These are phyloP conservation scores for Hemitrygon akajei DNA, from an alignment of 2,797 vertebrate species.

Conservation along the genomic window DNA sequence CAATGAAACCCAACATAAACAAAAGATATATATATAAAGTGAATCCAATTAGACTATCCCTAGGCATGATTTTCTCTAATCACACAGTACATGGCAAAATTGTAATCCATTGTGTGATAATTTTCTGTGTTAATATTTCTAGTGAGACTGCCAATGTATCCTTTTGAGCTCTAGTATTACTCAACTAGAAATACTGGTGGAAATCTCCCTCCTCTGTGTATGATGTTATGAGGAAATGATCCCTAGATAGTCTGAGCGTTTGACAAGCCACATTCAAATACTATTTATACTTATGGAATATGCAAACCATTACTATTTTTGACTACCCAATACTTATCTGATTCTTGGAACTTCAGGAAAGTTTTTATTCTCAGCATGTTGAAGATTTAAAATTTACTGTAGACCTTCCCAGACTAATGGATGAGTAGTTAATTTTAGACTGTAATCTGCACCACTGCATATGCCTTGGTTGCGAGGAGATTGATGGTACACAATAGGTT, in stretches of 20 bases:
- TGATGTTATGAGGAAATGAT: background rate
- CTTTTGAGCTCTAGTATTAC: background rate
- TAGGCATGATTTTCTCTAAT: background rate
- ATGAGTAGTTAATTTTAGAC: background rate
- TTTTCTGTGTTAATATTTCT: background rate
- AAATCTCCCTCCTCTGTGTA: constrained; percentile 7
- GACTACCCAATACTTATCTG: background rate
- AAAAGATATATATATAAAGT: background rate
- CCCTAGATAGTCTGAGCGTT: background rate
- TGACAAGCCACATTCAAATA: background rate
- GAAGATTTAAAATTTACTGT: background rate
- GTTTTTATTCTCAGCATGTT: background rate
- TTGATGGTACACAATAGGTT: background rate
- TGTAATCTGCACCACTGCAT: background rate
- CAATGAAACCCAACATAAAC: background rate
- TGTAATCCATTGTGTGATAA: background rate
- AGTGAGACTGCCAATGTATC: constrained; percentile 1
- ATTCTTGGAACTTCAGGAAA: background rate
- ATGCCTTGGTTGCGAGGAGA: background rate
- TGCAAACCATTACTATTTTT: background rate
- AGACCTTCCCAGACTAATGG: background rate
- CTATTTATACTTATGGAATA: background rate
- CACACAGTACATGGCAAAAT: background rate
- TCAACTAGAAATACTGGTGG: background rate
- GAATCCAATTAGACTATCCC: background rate